Percentiles rank a stretch among this genome's conserved stretches.
Conservation (phyloP, 1,140 invertebrate genomes). For the Listronotus bonariensis region DNA sequence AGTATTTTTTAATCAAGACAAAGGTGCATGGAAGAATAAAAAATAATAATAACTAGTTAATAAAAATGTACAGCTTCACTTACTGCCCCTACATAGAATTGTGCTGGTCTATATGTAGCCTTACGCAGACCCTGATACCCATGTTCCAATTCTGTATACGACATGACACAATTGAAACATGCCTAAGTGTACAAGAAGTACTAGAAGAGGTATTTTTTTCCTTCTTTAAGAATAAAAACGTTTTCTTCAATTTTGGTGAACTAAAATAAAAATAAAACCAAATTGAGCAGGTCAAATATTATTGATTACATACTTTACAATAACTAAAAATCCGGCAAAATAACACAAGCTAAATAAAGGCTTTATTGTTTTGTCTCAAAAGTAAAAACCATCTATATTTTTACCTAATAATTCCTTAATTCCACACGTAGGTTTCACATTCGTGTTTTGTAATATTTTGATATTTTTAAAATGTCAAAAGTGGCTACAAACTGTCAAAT, state of each 20-base stretch:
- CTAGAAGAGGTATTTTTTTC: neutral
- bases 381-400: no score
- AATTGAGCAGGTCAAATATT: constrained; percentile 42
- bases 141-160: constrained; percentile 87
- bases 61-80: constrained; percentile 40
- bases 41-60: constrained; percentile 5
- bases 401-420: no score
- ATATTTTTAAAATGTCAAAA: no score
- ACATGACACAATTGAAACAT: constrained; percentile 64
- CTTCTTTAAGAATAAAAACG: neutral
- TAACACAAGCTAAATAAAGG: no score
- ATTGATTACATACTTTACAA: constrained; percentile 31
- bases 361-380: no score
- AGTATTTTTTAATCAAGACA: constrained; percentile 9
- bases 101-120: constrained; percentile 58
- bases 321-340: no score
- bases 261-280: constrained; percentile 1
- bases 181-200: constrained; percentile 15
- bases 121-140: constrained; percentile 82
- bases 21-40: constrained; percentile 5
- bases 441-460: no score
- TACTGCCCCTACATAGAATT: constrained; percentile 63
- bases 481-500: no score
- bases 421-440: no score
- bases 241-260: neutral